phyloP scores from a whole-genome alignment of 2,888 invertebrate species.

The Sericinus montela region DNA sequence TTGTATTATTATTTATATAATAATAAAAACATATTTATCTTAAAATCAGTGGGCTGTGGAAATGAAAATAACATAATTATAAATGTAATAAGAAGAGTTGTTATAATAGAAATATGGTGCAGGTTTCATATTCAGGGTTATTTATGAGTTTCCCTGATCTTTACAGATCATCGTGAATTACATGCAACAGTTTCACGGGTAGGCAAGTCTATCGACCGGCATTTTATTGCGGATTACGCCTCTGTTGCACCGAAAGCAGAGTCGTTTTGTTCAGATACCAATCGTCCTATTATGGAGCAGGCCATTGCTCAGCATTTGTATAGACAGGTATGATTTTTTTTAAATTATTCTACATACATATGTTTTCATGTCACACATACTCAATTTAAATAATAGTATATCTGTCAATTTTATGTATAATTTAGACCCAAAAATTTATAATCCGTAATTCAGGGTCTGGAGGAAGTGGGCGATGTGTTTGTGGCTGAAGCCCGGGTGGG shows the following conservation, averaged over 20 bases:
- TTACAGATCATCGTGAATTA: conserved; percentile 67
- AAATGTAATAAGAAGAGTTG: too few species aligned
- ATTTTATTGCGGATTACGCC: conserved; percentile 94
- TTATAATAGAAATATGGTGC: too few species aligned
- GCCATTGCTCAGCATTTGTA: conserved; percentile 97
- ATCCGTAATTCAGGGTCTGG: conserved; percentile 78
- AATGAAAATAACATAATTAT: too few species aligned
- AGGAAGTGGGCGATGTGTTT: conserved; percentile 92
- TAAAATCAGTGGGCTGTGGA: too few species aligned
- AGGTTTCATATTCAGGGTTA: too few species aligned
- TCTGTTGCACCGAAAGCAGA: conserved; percentile 91
- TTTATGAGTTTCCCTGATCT: background rate
- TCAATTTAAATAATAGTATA: too few species aligned
- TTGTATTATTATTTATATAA: too few species aligned
- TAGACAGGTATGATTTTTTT: conserved; percentile 83
- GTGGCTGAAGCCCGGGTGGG: conserved; percentile 73
- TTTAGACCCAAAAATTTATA: too few species aligned
- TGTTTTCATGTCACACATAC: too few species aligned
- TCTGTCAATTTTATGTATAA: too few species aligned
- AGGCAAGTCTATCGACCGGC: conserved; percentile 97
- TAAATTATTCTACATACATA: too few species aligned
- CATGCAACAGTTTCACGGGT: conserved; percentile 90
- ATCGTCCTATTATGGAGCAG: conserved; percentile 73
- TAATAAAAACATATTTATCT: too few species aligned
- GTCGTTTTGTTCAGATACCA: conserved; percentile 84